Evolutionary conservation across 1,140 invertebrate genomes (phyloP).

Genomic region (Stenopsyche tienmushanensis): DNA sequence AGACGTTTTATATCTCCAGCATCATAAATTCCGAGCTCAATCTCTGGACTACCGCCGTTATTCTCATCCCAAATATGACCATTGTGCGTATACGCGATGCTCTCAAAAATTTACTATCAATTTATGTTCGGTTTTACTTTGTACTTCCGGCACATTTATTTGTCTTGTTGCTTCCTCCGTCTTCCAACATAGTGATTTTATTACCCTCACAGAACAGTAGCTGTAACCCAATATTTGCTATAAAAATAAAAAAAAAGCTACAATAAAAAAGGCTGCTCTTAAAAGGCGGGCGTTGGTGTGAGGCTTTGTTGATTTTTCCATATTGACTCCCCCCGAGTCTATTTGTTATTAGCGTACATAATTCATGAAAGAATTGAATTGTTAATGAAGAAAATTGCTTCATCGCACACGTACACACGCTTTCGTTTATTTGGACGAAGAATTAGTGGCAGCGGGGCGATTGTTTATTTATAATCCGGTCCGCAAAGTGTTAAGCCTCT

Average conservation of each 20-base stretch:
- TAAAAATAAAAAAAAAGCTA: neutral
- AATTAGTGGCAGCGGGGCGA: too few species aligned
- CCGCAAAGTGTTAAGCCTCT: too few species aligned
- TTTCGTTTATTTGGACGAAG: too few species aligned
- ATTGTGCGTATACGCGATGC: too few species aligned
- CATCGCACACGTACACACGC: too few species aligned
- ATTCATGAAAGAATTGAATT: neutral
- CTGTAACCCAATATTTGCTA: conserved; percentile 10
- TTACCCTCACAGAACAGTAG: neutral
- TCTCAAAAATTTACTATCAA: conserved; percentile 8
- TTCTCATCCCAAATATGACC: too few species aligned
- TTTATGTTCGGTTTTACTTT: neutral
- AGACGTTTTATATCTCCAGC: too few species aligned
- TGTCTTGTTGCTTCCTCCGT: neutral
- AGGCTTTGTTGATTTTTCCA: conserved; percentile 2
- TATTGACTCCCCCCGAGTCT: neutral
- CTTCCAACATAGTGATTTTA: neutral
- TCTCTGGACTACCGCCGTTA: too few species aligned
- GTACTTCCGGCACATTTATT: conserved; percentile 5
- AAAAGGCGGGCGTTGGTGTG: neutral
- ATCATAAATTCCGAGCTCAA: too few species aligned
- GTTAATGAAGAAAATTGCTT: neutral
- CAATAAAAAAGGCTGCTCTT: neutral
- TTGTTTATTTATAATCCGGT: too few species aligned
- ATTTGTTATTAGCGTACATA: neutral